These are phyloP conservation scores for Eurois occulta DNA, from an alignment of 2,888 invertebrate species.

Conservation along the genomic window DNA sequence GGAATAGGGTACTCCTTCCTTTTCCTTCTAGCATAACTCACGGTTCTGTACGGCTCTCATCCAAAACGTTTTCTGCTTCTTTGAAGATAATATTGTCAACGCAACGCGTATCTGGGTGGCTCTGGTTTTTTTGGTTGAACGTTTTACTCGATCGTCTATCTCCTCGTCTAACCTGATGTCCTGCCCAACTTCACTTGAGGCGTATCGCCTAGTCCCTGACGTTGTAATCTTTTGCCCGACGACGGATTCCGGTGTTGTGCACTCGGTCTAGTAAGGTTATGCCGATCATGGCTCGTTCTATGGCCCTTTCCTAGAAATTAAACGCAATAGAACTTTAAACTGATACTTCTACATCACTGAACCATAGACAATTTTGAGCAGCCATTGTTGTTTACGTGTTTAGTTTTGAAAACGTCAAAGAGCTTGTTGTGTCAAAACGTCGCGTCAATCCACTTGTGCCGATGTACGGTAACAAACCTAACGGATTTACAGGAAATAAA, in stretches of 20 bases:
- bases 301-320: background rate
- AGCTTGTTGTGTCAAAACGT: background rate
- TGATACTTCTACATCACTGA: background rate
- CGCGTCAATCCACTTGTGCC: background rate
- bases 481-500: background rate
- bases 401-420: background rate
- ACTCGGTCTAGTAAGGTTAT: background rate
- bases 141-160: background rate
- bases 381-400: background rate
- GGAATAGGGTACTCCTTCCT: background rate
- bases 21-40: background rate
- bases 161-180: background rate
- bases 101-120: background rate
- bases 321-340: background rate
- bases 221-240: background rate
- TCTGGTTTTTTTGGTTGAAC: background rate
- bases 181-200: background rate
- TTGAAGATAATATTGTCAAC: background rate
- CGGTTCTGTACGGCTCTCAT: background rate
- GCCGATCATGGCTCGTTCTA: background rate
- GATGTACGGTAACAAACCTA: background rate
- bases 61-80: background rate
- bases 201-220: background rate
- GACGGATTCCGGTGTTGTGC: background rate
- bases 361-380: background rate